Evolutionary conservation across 2,888 invertebrate species (phyloP).

Genomic region (Craniophora ligustri): DNA sequence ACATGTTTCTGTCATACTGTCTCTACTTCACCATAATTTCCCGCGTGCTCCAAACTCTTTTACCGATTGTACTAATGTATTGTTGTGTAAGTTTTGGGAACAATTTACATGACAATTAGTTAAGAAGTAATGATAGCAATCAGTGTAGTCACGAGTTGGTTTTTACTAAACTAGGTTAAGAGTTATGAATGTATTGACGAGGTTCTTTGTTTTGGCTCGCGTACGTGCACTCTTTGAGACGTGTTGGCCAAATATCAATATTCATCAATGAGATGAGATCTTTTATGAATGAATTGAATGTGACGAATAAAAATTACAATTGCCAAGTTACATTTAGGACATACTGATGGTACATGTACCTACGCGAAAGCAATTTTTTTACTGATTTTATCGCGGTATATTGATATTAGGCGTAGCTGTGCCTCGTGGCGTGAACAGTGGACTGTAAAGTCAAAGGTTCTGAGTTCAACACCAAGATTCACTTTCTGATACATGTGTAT

Average conservation of each 20-base stretch:
- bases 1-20: too few species aligned
- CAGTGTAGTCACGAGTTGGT: not conserved
- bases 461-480: too few species aligned
- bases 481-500: too few species aligned
- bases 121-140: not conserved
- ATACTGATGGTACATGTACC: too few species aligned
- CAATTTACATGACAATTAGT: constrained; percentile 32
- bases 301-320: too few species aligned
- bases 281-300: constrained; percentile 31
- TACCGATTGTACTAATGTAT: not conserved
- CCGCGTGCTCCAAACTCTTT: not conserved
- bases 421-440: too few species aligned
- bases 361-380: too few species aligned
- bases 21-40: too few species aligned
- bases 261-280: constrained; percentile 18
- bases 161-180: constrained; percentile 17
- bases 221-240: not conserved
- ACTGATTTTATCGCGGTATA: too few species aligned
- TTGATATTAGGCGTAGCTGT: too few species aligned
- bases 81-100: not conserved
- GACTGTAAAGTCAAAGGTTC: too few species aligned
- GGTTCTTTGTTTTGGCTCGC: constrained; percentile 23
- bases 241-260: constrained; percentile 30
- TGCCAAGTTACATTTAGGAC: too few species aligned
- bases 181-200: constrained; percentile 23